phyloP scores from a whole-genome alignment of 1,140 invertebrate genomes.

The Lordiphosa mommai region DNA sequence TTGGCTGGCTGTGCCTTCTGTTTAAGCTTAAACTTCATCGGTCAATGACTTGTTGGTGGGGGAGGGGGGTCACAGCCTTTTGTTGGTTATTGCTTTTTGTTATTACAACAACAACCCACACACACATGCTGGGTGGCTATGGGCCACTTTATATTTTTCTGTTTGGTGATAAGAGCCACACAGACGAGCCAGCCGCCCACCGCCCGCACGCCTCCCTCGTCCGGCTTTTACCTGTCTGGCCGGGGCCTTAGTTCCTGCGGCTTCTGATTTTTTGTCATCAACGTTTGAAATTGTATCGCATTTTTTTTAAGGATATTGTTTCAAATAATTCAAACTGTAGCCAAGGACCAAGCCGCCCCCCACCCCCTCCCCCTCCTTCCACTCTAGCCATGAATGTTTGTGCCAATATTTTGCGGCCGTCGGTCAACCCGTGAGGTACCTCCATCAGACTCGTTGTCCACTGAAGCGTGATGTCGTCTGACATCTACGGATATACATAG shows the following conservation, averaged over 20 bases:
- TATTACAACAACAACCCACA: slow-evolving; percentile 41
- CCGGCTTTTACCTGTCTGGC: slow-evolving; percentile 72
- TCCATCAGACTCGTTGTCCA: slow-evolving; percentile 47
- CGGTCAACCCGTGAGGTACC: slow-evolving; percentile 43
- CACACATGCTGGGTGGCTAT: slow-evolving; percentile 1
- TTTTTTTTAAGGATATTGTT: slow-evolving; percentile 78
- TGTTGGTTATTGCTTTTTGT: slow-evolving; percentile 42
- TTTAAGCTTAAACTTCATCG: slow-evolving; percentile 12
- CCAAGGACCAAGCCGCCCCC: slow-evolving; percentile 5
- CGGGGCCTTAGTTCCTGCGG: slow-evolving; percentile 25
- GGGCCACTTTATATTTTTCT: slow-evolving; percentile 41
- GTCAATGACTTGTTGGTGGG: slow-evolving; percentile 73
- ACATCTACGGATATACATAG: slow-evolving; percentile 67
- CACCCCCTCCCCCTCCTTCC: background rate
- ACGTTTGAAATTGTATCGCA: slow-evolving; percentile 75
- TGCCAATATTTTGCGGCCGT: slow-evolving; percentile 65
- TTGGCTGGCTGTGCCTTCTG: background rate
- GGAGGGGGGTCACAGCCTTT: slow-evolving; percentile 33
- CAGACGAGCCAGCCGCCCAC: slow-evolving; percentile 27
- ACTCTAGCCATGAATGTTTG: slow-evolving; percentile 42
- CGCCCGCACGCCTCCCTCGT: slow-evolving; percentile 16
- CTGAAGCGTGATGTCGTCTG: slow-evolving; percentile 79
- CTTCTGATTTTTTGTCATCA: slow-evolving; percentile 62
- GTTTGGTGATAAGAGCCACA: slow-evolving; percentile 40
- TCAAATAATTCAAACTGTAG: slow-evolving; percentile 77